Conservation (phyloP, 2,113 vertebrate genomes). For the Rhinichthys klamathensis region DNA sequence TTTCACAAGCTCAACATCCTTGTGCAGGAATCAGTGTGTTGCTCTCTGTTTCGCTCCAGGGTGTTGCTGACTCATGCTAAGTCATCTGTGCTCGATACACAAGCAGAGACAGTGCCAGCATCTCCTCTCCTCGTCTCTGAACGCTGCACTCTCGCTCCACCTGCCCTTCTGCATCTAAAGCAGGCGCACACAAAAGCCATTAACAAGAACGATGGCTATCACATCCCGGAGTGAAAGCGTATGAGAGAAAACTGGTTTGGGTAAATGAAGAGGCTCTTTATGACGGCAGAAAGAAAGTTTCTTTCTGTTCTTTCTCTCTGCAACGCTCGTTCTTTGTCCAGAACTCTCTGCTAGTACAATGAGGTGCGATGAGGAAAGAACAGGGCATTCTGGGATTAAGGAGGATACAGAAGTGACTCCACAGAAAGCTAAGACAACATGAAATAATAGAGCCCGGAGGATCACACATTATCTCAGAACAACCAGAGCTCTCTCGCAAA, state of each 20-base stretch:
- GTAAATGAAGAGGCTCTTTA: slow-evolving; percentile 19
- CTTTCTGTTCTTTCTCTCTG: slow-evolving; percentile 26
- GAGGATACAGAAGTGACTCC: slow-evolving; percentile 3
- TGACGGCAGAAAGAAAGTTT: slow-evolving; percentile 32
- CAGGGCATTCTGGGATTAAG: slow-evolving; percentile 48
- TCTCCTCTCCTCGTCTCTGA: background rate
- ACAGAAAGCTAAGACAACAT: slow-evolving; percentile 21
- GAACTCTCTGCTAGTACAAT: slow-evolving; percentile 43
- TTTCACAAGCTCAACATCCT: slow-evolving; percentile 32
- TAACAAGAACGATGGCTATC: background rate
- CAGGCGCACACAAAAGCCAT: background rate
- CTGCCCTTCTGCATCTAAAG: slow-evolving; percentile 14
- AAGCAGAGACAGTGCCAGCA: background rate
- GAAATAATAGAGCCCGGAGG: background rate
- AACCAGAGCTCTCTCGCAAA: background rate
- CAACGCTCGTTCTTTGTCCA: slow-evolving; percentile 4
- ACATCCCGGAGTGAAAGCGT: background rate
- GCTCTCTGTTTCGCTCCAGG: slow-evolving; percentile 26
- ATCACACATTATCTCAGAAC: slow-evolving; percentile 12
- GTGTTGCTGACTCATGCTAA: slow-evolving; percentile 49
- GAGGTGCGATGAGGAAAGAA: slow-evolving; percentile 15
- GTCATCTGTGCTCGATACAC: slow-evolving; percentile 17
- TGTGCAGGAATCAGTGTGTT: slow-evolving; percentile 27
- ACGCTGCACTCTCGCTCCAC: background rate
- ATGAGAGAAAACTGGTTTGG: slow-evolving; percentile 3